These are phyloP conservation scores for Rafetus swinhoei DNA, from an alignment of 2,113 vertebrate species.

Conservation along the genomic window DNA sequence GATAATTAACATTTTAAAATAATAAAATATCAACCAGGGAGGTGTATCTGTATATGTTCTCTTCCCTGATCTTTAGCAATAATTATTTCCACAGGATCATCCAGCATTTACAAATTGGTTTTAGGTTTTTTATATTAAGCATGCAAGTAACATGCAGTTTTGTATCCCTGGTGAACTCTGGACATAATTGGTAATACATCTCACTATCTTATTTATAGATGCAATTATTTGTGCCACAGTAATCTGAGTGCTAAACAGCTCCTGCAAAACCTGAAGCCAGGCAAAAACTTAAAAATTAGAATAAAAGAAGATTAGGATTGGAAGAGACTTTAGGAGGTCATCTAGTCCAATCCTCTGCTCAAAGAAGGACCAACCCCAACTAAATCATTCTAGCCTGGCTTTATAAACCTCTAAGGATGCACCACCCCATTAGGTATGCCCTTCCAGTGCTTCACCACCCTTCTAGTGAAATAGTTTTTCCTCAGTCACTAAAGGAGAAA, in stretches of 20 bases:
- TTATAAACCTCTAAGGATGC: too few species aligned
- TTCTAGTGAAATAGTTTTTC: too few species aligned
- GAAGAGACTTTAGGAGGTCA: too few species aligned
- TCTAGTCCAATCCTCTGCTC: too few species aligned
- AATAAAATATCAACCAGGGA: background rate
- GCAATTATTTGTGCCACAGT: background rate
- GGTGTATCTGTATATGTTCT: background rate
- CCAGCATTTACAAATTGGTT: slow-evolving; percentile 25
- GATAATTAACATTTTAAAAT: background rate
- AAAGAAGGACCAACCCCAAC: too few species aligned
- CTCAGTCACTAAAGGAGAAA: background rate
- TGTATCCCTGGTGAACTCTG: slow-evolving; percentile 19
- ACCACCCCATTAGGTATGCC: too few species aligned
- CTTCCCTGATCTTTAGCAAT: background rate
- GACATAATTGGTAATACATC: slow-evolving; percentile 9
- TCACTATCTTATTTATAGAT: background rate
- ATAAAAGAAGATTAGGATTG: too few species aligned
- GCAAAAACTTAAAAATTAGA: background rate
- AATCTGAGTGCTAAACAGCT: background rate
- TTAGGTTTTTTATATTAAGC: slow-evolving; percentile 2
- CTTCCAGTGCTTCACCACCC: too few species aligned
- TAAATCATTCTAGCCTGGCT: too few species aligned
- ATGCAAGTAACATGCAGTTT: slow-evolving; percentile 43
- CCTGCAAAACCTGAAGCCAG: background rate
- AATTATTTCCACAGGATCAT: slow-evolving; percentile 28